A percentile compares a stretch with the other conserved stretches of the same genome.
phyloP scores from a whole-genome alignment of 1,140 invertebrate genomes.

The Sinonovacula constricta region DNA sequence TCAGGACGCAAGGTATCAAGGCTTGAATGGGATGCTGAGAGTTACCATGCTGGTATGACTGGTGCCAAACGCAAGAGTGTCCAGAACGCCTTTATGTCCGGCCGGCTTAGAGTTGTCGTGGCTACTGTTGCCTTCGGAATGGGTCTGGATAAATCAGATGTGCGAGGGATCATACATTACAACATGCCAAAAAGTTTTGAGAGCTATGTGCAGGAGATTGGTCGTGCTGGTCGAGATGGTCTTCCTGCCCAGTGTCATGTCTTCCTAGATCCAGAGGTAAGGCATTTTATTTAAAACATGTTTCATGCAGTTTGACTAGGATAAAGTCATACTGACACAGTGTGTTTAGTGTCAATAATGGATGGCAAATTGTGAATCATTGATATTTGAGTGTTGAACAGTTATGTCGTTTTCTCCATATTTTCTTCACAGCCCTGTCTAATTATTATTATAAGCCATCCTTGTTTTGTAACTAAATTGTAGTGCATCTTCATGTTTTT shows the following conservation, averaged over 20 bases:
- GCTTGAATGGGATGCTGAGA: constrained; percentile 83
- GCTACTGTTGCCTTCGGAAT: constrained; percentile 98
- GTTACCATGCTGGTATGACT: constrained; percentile 95
- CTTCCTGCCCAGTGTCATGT: constrained; percentile 91
- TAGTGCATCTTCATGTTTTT: no score
- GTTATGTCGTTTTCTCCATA: no score
- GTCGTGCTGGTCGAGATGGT: constrained; percentile 94
- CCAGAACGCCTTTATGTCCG: constrained; percentile 94
- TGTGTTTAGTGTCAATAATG: no score
- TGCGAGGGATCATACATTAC: constrained; percentile 80
- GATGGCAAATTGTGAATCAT: no score
- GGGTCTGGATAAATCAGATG: constrained; percentile 97
- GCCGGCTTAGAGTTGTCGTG: constrained; percentile 90
- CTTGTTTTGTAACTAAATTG: no score
- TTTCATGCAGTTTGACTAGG: no score
- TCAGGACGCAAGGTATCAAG: background rate
- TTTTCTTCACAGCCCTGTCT: no score
- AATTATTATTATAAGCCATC: no score
- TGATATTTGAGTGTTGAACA: no score
- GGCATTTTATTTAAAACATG: no score
- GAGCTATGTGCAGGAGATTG: constrained; percentile 90
- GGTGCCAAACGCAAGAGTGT: constrained; percentile 87
- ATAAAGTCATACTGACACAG: no score
- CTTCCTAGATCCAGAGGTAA: constrained; percentile 81
- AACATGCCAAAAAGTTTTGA: constrained; percentile 81